A percentile compares a stretch with the other conserved stretches of the same genome.
Conservation (phyloP, 2,113 vertebrate species). For the Gymnocephalus cernua region DNA sequence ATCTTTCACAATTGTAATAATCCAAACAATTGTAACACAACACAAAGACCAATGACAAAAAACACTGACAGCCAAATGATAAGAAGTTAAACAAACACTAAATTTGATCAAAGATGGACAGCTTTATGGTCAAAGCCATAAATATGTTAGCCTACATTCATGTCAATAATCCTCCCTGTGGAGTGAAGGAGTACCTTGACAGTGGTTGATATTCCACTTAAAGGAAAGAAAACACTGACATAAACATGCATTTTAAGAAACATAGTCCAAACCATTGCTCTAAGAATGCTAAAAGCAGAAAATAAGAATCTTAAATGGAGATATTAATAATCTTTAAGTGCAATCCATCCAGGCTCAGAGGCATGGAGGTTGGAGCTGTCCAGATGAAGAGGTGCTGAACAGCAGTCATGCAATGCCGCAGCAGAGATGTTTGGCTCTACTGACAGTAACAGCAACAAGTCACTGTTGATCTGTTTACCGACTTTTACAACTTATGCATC, state of each 20-base stretch:
- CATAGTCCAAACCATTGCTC: slow-evolving; percentile 78
- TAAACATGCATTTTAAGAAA: slow-evolving; percentile 85
- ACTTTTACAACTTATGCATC: slow-evolving; percentile 71
- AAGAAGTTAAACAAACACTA: slow-evolving; percentile 78
- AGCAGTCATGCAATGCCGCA: slow-evolving; percentile 76
- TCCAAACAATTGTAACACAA: slow-evolving; percentile 83
- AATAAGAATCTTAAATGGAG: slow-evolving; percentile 77
- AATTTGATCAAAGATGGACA: slow-evolving; percentile 80
- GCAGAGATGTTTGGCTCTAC: slow-evolving; percentile 63
- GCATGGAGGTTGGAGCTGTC: slow-evolving; percentile 83
- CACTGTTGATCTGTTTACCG: slow-evolving; percentile 53
- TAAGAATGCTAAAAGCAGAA: slow-evolving; percentile 84
- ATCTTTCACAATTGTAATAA: slow-evolving; percentile 85
- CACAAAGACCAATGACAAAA: slow-evolving; percentile 84
- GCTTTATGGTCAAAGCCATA: slow-evolving; percentile 78
- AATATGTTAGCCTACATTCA: slow-evolving; percentile 81
- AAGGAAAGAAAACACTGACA: slow-evolving; percentile 78
- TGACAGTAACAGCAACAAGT: slow-evolving; percentile 68
- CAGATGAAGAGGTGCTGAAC: slow-evolving; percentile 82
- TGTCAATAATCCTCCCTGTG: slow-evolving; percentile 72
- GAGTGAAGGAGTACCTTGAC: slow-evolving; percentile 64
- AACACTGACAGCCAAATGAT: slow-evolving; percentile 83
- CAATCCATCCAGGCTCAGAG: slow-evolving; percentile 79
- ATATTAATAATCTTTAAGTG: slow-evolving; percentile 80
- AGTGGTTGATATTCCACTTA: slow-evolving; percentile 73